phyloP scores from a whole-genome alignment of 2,888 invertebrate genomes.

The Spialia ferax region DNA sequence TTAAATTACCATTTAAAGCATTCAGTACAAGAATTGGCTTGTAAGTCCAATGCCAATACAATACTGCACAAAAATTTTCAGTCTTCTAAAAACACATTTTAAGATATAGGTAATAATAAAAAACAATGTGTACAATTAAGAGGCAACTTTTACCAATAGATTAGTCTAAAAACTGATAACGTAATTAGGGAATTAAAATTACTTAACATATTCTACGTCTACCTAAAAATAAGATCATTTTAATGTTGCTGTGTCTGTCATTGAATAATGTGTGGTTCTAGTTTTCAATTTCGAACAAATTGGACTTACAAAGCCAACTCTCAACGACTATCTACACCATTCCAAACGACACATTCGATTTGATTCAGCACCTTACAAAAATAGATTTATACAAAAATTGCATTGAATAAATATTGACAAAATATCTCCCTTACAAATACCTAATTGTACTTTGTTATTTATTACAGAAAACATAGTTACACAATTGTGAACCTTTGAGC shows the following conservation, averaged over 20 bases:
- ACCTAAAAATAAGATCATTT: too few species aligned
- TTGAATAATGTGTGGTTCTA: neutral
- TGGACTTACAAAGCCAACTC: conserved; percentile 7
- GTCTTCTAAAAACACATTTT: neutral
- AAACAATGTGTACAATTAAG: too few species aligned
- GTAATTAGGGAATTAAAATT: too few species aligned
- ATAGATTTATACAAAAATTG: conserved; percentile 46
- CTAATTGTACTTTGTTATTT: conserved; percentile 74
- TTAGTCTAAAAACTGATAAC: too few species aligned
- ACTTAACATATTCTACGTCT: too few species aligned
- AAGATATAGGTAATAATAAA: neutral
- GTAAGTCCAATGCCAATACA: neutral
- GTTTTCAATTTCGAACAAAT: neutral
- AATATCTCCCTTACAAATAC: conserved; percentile 60
- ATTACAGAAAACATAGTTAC: conserved; percentile 44
- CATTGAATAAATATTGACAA: conserved; percentile 48
- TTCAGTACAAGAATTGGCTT: conserved; percentile 2
- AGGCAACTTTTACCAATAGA: too few species aligned
- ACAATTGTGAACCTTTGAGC: conserved; percentile 45
- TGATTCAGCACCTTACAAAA: conserved; percentile 50
- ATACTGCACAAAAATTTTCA: neutral
- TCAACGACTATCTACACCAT: conserved; percentile 15
- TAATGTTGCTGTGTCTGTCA: too few species aligned
- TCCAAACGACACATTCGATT: conserved; percentile 29
- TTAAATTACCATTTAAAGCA: conserved; percentile 31